These are phyloP conservation scores for Hemaris fuciformis DNA, from an alignment of 2,888 invertebrate genomes.

Conservation along the genomic window DNA sequence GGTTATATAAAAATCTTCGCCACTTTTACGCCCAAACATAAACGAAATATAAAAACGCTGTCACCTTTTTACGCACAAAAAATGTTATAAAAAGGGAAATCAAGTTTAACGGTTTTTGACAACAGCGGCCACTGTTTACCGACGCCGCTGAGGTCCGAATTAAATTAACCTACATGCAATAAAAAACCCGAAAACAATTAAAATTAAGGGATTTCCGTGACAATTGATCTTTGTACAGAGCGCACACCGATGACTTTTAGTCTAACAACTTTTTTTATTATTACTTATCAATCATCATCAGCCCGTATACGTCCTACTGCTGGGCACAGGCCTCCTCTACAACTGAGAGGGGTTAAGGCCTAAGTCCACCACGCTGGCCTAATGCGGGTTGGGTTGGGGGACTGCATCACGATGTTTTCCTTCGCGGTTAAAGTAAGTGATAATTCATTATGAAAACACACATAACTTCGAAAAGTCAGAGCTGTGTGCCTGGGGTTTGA, in stretches of 20 bases:
- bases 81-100: neutral
- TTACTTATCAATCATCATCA: neutral
- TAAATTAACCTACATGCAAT: neutral
- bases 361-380: no score
- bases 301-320: no score
- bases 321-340: no score
- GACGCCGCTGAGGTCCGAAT: neutral
- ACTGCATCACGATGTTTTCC: no score
- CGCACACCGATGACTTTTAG: neutral
- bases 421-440: no score
- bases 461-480: no score
- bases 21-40: neutral
- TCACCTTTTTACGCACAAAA: neutral
- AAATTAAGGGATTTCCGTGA: neutral
- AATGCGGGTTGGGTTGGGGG: no score
- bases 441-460: no score
- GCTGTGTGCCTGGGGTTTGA: no score
- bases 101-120: constrained; percentile 7
- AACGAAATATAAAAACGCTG: neutral
- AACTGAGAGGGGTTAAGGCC: no score
- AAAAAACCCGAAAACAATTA: constrained; percentile 5
- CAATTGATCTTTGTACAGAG: neutral
- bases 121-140: neutral
- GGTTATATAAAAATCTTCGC: neutral
- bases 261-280: neutral